Evolutionary conservation across 1,140 invertebrate species (phyloP).

Genomic region (Lanistes nyassanus): DNA sequence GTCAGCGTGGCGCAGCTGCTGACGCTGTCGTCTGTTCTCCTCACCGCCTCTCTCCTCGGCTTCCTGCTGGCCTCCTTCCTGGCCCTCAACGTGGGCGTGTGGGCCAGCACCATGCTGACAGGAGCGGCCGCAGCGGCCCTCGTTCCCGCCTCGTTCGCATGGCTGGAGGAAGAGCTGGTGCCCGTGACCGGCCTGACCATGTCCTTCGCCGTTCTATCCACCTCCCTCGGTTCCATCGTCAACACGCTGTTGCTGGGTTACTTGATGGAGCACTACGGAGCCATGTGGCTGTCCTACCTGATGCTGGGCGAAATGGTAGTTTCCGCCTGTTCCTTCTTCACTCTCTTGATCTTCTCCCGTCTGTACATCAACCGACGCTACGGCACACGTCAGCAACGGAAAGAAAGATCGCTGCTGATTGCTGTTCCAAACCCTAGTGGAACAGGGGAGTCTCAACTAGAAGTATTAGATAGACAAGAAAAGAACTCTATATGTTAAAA

Average conservation of each 20-base stretch:
- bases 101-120: constrained; percentile 36
- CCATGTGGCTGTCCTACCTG: constrained; percentile 45
- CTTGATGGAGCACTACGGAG: constrained; percentile 42
- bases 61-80: constrained; percentile 35
- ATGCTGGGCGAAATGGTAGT: constrained; percentile 35
- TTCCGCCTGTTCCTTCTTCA: constrained; percentile 20
- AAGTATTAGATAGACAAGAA: too few species aligned
- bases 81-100: constrained; percentile 36
- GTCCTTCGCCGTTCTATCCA: constrained; percentile 40
- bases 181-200: constrained; percentile 41
- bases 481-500: too few species aligned
- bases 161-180: constrained; percentile 44
- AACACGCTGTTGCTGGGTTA: constrained; percentile 48
- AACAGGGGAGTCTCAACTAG: too few species aligned
- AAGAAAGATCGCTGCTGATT: too few species aligned
- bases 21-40: constrained; percentile 23
- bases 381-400: too few species aligned
- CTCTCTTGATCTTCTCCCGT: constrained; percentile 23
- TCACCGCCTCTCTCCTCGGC: constrained; percentile 32
- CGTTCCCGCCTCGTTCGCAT: constrained; percentile 45
- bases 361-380: background rate
- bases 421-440: too few species aligned
- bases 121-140: constrained; percentile 45
- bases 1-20: constrained; percentile 36
- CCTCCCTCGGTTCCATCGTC: constrained; percentile 14